A percentile compares a stretch with the other conserved stretches of the same genome.
Conservation (phyloP, 1,140 invertebrate genomes). For the Caenorhabditis tropicalis region DNA sequence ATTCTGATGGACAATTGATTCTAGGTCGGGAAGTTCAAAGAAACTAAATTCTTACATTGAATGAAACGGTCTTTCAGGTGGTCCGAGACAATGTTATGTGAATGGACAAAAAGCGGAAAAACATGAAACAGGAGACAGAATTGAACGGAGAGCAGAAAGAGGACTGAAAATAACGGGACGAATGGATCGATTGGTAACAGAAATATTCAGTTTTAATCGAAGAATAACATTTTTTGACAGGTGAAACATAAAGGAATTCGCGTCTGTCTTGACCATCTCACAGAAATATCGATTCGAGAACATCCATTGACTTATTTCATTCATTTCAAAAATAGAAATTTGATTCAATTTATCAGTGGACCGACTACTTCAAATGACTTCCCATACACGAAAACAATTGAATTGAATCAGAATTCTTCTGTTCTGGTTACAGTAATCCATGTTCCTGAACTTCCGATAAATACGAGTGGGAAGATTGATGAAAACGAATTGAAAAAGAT, state of each 20-base stretch:
- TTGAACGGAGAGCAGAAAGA: not conserved
- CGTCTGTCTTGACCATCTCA: not conserved
- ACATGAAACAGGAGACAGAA: not conserved
- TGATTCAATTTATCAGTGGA: not conserved
- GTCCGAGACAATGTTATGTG: not conserved
- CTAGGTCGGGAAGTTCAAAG: not conserved
- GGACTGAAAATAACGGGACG: not conserved
- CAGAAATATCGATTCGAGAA: not conserved
- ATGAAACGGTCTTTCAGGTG: not conserved
- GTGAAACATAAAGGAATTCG: not conserved
- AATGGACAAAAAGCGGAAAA: not conserved
- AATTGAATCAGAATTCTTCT: not conserved
- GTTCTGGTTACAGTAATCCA: not conserved
- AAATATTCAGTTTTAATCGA: not conserved
- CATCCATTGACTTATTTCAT: not conserved
- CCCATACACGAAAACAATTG: not conserved
- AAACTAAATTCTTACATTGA: too few relatives aligned
- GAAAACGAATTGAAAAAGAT: not conserved
- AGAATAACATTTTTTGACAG: not conserved
- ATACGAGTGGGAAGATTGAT: conserved; percentile 14
- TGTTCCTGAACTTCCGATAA: not conserved
- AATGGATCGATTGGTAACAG: not conserved
- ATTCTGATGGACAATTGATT: not conserved
- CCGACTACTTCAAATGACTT: too few relatives aligned
- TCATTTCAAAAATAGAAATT: not conserved